Conservation (phyloP, 2,888 invertebrate species). For the Macrophya annulata region DNA sequence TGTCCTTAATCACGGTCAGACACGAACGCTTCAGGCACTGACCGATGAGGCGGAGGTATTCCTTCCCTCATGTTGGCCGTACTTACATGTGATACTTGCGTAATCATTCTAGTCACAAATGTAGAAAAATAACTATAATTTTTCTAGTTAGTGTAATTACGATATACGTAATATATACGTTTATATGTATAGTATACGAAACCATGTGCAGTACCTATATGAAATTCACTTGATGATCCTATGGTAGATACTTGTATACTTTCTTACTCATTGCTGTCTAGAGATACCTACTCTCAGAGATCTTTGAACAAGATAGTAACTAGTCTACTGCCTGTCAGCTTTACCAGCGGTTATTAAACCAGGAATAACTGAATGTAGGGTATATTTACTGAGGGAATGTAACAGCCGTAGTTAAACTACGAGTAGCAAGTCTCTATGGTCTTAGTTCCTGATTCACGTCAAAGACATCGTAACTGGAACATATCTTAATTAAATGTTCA, state of each 20-base stretch:
- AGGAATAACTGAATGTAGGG: slow-evolving; percentile 3
- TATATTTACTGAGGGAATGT: neutral
- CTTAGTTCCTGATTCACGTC: neutral
- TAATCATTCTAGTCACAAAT: neutral
- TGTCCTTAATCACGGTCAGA: neutral
- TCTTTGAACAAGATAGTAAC: neutral
- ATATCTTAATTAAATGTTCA: neutral
- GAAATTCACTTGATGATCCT: neutral
- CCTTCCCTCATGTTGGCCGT: neutral
- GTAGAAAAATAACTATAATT: neutral
- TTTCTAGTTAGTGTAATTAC: neutral
- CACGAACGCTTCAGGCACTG: slow-evolving; percentile 7
- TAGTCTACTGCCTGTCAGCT: neutral
- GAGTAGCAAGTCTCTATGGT: neutral
- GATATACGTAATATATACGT: too few relatives aligned
- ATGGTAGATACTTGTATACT: neutral
- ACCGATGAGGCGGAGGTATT: slow-evolving; percentile 11
- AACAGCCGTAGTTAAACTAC: neutral
- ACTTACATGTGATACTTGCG: neutral
- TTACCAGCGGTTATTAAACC: slow-evolving; percentile 2
- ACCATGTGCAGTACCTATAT: neutral
- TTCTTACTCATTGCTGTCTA: neutral
- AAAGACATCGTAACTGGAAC: neutral
- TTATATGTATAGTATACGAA: neutral
- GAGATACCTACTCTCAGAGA: neutral